Evolutionary conservation across 2,888 invertebrate species (phyloP).

Genomic region (Eupithecia vulgata): DNA sequence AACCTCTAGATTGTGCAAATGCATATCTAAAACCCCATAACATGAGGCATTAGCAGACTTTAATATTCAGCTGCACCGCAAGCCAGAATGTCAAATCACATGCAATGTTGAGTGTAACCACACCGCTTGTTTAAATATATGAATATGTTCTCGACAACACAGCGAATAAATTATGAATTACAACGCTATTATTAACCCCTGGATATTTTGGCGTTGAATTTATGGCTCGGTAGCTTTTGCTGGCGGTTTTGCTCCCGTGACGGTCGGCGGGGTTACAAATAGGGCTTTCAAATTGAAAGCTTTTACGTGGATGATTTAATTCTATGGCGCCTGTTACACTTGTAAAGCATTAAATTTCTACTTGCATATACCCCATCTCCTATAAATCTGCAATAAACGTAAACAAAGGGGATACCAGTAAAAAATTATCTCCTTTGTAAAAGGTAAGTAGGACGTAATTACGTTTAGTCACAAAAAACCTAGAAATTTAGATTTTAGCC

Average conservation of each 20-base stretch:
- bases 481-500: no score
- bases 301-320: background rate
- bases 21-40: background rate
- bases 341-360: background rate
- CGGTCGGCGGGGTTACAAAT: constrained; percentile 24
- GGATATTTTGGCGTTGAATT: constrained; percentile 39
- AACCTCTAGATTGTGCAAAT: background rate
- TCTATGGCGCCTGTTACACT: background rate
- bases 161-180: constrained; percentile 43
- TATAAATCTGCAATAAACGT: no score
- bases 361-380: no score
- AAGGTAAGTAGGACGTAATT: no score
- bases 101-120: constrained; percentile 64
- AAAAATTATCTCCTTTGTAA: no score
- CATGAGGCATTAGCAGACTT: constrained; percentile 26
- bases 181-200: constrained; percentile 42
- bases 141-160: constrained; percentile 40
- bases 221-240: constrained; percentile 41
- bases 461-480: no score
- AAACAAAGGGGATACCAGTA: no score
- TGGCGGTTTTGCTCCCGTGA: constrained; percentile 40
- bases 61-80: constrained; percentile 59
- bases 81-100: constrained; percentile 66
- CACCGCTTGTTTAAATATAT: constrained; percentile 58
- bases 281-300: constrained; percentile 14